These are phyloP conservation scores for Clarias macrocephalus DNA, from an alignment of 2,113 vertebrate genomes.

Conservation along the genomic window DNA sequence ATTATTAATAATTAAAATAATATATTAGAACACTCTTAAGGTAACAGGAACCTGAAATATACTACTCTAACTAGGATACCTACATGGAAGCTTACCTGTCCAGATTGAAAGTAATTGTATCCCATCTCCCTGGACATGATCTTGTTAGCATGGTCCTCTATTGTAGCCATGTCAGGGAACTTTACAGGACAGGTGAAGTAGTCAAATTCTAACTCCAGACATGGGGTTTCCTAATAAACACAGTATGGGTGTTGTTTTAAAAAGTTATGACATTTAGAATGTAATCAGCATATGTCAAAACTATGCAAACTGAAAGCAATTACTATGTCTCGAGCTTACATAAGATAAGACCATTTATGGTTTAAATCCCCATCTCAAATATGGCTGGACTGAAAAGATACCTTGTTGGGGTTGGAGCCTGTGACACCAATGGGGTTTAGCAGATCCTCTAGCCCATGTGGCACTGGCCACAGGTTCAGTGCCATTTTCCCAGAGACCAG, in stretches of 20 bases:
- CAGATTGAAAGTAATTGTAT: slow-evolving; percentile 89
- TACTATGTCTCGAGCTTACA: not conserved
- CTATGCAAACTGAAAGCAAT: not conserved
- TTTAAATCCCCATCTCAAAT: not conserved
- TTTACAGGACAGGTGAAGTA: slow-evolving; percentile 94
- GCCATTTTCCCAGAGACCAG: slow-evolving; percentile 97
- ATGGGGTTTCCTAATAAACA: slow-evolving; percentile 89
- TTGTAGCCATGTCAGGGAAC: slow-evolving; percentile 91
- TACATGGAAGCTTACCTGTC: slow-evolving; percentile 79
- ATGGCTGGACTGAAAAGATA: slow-evolving; percentile 52
- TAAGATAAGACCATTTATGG: not conserved
- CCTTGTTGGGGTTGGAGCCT: slow-evolving; percentile 97
- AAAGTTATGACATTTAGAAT: not conserved
- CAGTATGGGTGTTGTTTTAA: not conserved
- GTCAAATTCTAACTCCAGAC: slow-evolving; percentile 96
- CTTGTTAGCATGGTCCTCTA: slow-evolving; percentile 95
- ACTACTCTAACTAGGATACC: slow-evolving; percentile 23
- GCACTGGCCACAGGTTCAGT: slow-evolving; percentile 96
- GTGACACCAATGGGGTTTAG: slow-evolving; percentile 96
- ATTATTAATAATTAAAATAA: too few relatives aligned
- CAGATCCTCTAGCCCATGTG: slow-evolving; percentile 95
- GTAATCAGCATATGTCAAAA: too few relatives aligned
- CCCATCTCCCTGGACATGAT: slow-evolving; percentile 92
- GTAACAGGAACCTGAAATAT: not conserved
- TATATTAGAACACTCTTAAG: not conserved